Evolutionary conservation across 2,797 vertebrate species (phyloP).

Genomic region (Gymnoscopelus braueri): DNA sequence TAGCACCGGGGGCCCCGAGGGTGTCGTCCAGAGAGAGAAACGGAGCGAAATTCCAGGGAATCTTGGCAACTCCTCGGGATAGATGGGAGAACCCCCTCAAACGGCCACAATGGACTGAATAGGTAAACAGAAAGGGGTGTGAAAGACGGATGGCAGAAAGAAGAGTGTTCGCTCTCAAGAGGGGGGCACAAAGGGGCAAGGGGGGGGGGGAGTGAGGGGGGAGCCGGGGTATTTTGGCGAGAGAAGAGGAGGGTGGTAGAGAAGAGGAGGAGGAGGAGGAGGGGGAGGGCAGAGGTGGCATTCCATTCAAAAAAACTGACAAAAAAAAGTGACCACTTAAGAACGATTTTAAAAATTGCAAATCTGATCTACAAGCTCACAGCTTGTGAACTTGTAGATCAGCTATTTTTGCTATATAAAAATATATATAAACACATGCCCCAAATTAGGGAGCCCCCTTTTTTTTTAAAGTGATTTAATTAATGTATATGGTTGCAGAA

Average conservation of each 20-base stretch:
- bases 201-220: conserved; percentile 71
- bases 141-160: conserved; percentile 85
- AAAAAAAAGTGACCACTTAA: no score
- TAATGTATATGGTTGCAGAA: no score
- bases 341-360: no score
- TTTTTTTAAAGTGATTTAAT: no score
- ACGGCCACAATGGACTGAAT: conserved; percentile 82
- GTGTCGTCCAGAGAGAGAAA: no score
- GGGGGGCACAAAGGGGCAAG: conserved; percentile 55
- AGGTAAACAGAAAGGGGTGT: conserved; percentile 82
- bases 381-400: no score
- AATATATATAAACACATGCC: no score
- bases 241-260: conserved; percentile 61
- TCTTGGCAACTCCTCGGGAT: conserved; percentile 83
- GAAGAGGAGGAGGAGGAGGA: conserved; percentile 36
- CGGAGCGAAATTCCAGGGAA: conserved; percentile 74
- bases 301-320: no score
- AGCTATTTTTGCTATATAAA: no score
- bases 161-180: conserved; percentile 79
- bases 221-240: conserved; percentile 69
- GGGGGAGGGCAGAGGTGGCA: not conserved
- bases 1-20: conserved; percentile 45
- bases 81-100: conserved; percentile 76
- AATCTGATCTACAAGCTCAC: no score
- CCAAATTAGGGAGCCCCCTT: no score